A percentile compares a stretch with the other conserved stretches of the same genome.
These are phyloP conservation scores for Caranx melampygus DNA, from an alignment of 2,113 vertebrate genomes.

Conservation along the genomic window DNA sequence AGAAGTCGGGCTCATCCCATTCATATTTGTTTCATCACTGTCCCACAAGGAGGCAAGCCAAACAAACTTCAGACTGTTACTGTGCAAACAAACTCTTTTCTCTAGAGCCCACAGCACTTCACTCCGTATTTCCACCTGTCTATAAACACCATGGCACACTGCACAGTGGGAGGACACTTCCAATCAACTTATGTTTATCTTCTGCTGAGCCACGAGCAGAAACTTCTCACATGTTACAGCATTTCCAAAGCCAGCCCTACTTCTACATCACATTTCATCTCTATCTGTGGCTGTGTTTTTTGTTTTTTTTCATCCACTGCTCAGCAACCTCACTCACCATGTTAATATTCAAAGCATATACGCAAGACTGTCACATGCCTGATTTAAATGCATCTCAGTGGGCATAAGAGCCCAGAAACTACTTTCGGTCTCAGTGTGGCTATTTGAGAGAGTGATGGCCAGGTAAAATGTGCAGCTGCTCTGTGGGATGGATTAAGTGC, in stretches of 20 bases:
- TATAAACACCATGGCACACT: conserved; percentile 65
- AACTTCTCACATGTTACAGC: conserved; percentile 61
- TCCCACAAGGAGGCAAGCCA: conserved; percentile 6
- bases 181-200: conserved; percentile 81
- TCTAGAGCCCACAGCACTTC: conserved; percentile 51
- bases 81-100: conserved; percentile 5
- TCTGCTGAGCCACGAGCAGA: conserved; percentile 63
- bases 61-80: conserved; percentile 18
- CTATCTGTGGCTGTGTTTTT: conserved; percentile 41
- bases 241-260: conserved; percentile 52
- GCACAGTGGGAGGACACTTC: conserved; percentile 65
- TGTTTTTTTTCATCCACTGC: conserved; percentile 35
- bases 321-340: conserved; percentile 10
- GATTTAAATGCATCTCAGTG: conserved; percentile 72
- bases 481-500: conserved; percentile 42
- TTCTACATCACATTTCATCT: conserved; percentile 53
- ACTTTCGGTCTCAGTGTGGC: conserved; percentile 37
- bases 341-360: conserved; percentile 64
- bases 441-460: conserved; percentile 24
- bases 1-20: not conserved
- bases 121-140: conserved; percentile 54
- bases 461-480: conserved; percentile 37
- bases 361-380: conserved; percentile 56
- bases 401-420: conserved; percentile 45
- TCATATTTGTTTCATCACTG: conserved; percentile 20